These are phyloP conservation scores for Phyllotreta cruciferae DNA, from an alignment of 2,888 invertebrate genomes.

Conservation along the genomic window DNA sequence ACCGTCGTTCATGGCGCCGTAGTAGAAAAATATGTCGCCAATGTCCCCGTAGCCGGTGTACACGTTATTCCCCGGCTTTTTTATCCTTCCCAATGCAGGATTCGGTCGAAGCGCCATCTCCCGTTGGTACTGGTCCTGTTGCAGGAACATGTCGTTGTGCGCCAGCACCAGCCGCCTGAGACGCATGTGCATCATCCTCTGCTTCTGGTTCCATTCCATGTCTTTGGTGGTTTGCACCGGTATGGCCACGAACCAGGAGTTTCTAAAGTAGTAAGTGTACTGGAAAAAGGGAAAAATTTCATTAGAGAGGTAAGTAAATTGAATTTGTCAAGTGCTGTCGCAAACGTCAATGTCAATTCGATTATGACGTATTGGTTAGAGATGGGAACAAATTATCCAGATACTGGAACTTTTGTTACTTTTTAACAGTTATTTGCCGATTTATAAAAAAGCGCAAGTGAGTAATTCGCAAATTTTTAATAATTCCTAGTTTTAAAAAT, in stretches of 20 bases:
- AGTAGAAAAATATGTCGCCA: slow-evolving; percentile 53
- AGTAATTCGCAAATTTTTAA: too few relatives aligned
- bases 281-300: slow-evolving; percentile 34
- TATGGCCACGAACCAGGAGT: slow-evolving; percentile 54
- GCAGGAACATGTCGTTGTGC: slow-evolving; percentile 54
- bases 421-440: too few relatives aligned
- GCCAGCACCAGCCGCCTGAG: slow-evolving; percentile 53
- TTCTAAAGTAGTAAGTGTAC: slow-evolving; percentile 50
- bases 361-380: too few relatives aligned
- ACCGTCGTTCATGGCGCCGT: slow-evolving; percentile 57
- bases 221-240: slow-evolving; percentile 47
- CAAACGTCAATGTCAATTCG: too few relatives aligned
- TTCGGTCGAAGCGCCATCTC: slow-evolving; percentile 47
- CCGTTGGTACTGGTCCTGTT: slow-evolving; percentile 52
- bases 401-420: too few relatives aligned
- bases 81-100: slow-evolving; percentile 38
- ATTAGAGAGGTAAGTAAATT: neutral
- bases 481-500: too few relatives aligned
- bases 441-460: too few relatives aligned
- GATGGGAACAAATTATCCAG: neutral
- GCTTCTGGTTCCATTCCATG: slow-evolving; percentile 50
- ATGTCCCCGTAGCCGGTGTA: slow-evolving; percentile 56
- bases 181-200: slow-evolving; percentile 56
- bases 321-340: neutral
- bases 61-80: slow-evolving; percentile 51